Base-by-base conservation (phyloP, 2,888 invertebrate genomes). In the Formica aserva region DNA sequence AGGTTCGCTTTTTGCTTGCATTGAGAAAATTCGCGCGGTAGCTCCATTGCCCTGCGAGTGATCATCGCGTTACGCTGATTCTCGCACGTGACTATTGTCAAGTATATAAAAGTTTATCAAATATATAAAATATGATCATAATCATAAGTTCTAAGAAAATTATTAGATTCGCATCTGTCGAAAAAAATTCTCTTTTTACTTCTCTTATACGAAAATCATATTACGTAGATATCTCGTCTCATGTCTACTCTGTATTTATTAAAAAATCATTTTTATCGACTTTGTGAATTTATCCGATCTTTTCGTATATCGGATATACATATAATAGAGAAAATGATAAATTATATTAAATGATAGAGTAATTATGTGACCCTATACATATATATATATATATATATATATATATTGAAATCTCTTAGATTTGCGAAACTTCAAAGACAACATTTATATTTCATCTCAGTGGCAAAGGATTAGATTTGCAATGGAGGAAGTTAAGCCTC, bases 1-100 rank as follows among this genome's bases (percentile, higher is more conserved):
- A 86, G 57, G 41, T 78, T 45, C 41, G 77, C 72, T 84, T 38
- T 82, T 69, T 48, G 45, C 75, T 6, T 62, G 41, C 69, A 22
- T 22, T 29, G 48, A 65, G 62, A 41, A 63, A 81, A 77, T 38
- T 29, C 29, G 60, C 26, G 32, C 35, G 75, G 45, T 5, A 22
- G 29, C 48, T 41, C 32, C 29, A 38, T 45, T 15, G 45, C 15
- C 32, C 13, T 22, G 18, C 48, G 26, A 65, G 57, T 29, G 9
- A 22, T n/a, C 15, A 11, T 38, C 26, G 48, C 11, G 18, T 45
- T 32, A n/a, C 26, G n/a, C n/a, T 57, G 22, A 1, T n/a, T 22
- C 15, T 13, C 13, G 6, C 41, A 6, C 29, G 72, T 1, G 6
- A 72, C 1, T 15, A 66, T 41, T 22, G 3, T 66, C 26, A 26